Conservation (phyloP, 2,888 invertebrate genomes). For the Apotomis turbidana region DNA sequence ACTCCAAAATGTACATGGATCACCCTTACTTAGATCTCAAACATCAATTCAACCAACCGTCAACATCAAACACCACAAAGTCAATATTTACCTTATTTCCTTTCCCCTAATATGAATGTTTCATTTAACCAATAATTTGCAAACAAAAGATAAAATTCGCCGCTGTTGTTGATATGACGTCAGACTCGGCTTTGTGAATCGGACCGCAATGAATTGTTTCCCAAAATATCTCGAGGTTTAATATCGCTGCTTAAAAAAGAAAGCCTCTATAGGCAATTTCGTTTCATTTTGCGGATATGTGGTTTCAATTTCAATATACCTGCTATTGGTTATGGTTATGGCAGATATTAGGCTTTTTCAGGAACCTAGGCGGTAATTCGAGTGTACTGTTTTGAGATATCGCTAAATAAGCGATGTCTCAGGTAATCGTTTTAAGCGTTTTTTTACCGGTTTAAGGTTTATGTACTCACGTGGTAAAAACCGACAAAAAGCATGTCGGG, state of each 20-base stretch:
- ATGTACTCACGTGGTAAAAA: no score
- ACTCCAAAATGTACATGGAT: no score
- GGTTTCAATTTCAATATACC: background rate
- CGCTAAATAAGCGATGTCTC: no score
- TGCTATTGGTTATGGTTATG: constrained; percentile 2
- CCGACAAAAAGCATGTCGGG: no score
- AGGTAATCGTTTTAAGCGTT: no score
- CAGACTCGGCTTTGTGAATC: constrained; percentile 20
- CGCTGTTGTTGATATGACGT: constrained; percentile 13
- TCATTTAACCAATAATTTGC: background rate
- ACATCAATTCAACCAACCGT: no score
- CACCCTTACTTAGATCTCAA: no score
- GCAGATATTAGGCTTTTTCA: background rate
- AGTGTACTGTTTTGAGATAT: no score
- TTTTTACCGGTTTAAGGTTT: no score
- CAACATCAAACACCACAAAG: no score
- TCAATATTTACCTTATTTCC: background rate
- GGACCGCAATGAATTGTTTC: constrained; percentile 30
- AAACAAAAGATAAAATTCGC: constrained; percentile 27
- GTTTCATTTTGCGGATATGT: constrained; percentile 23
- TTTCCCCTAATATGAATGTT: background rate
- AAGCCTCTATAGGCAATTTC: constrained; percentile 14
- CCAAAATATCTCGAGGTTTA: constrained; percentile 35
- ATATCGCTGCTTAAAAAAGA: constrained; percentile 30
- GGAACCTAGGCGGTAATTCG: background rate